A percentile compares a stretch with the other conserved stretches of the same genome.
phyloP scores from a whole-genome alignment of 2,888 invertebrate genomes.

The Charanyca ferruginea region DNA sequence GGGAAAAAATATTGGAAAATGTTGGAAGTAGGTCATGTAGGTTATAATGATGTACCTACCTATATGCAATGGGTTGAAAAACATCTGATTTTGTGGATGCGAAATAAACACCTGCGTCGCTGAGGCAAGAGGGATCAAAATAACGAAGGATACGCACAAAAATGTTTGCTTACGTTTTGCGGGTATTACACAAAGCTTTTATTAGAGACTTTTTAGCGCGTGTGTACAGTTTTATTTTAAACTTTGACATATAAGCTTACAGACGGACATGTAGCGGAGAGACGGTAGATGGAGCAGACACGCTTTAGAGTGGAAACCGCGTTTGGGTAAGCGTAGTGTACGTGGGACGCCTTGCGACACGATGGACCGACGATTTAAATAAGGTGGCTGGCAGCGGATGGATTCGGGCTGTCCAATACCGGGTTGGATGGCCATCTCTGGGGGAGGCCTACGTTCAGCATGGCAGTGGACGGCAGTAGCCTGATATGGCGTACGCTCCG shows the following conservation, averaged over 20 bases:
- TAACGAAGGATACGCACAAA: slow-evolving; percentile 23
- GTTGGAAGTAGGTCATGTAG: slow-evolving; percentile 48
- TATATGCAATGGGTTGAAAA: slow-evolving; percentile 31
- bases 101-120: slow-evolving; percentile 41
- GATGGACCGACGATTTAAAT: too few species aligned
- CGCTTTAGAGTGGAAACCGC: too few species aligned
- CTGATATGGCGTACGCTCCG: too few species aligned
- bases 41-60: slow-evolving; percentile 43
- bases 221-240: slow-evolving; percentile 10
- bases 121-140: slow-evolving; percentile 25
- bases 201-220: background rate
- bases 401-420: too few species aligned
- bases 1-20: slow-evolving; percentile 43
- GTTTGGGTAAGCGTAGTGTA: too few species aligned
- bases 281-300: too few species aligned
- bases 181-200: slow-evolving; percentile 11
- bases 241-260: background rate
- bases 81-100: slow-evolving; percentile 44
- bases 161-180: slow-evolving; percentile 29
- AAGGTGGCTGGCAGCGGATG: too few species aligned
- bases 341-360: too few species aligned
- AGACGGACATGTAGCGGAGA: too few species aligned
- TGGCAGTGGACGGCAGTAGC: too few species aligned
- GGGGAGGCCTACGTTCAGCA: too few species aligned
- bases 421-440: too few species aligned